Evolutionary conservation across 2,797 vertebrate species (phyloP).

Genomic region (Sebastes hubbsi): DNA sequence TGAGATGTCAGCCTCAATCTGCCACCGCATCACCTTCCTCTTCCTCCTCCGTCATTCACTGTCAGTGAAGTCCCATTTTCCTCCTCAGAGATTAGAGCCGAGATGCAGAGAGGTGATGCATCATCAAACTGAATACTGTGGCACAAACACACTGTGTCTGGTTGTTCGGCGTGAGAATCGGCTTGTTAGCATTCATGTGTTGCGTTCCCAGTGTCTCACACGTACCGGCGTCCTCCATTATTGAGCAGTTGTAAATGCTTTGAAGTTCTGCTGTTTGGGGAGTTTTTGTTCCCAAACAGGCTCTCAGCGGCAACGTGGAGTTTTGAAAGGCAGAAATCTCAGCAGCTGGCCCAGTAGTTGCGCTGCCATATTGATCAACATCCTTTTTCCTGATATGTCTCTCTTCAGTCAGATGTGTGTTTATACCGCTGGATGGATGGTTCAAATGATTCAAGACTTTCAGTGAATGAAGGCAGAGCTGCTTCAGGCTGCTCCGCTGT

Average conservation of each 20-base stretch:
- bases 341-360: not conserved
- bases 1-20: not conserved
- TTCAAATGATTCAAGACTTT: not conserved
- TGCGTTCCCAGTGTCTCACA: not conserved
- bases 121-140: not conserved
- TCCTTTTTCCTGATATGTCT: not conserved
- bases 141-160: not conserved
- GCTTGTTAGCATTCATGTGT: constrained; percentile 47
- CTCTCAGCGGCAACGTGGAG: not conserved
- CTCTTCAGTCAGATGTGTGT: not conserved
- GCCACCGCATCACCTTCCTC: not conserved
- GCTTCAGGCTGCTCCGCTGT: not conserved
- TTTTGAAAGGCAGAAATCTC: constrained; percentile 13
- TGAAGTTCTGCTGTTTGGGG: constrained; percentile 42
- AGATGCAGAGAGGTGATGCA: not conserved
- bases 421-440: not conserved
- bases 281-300: constrained; percentile 22
- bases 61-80: constrained; percentile 12
- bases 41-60: not conserved
- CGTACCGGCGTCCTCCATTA: constrained; percentile 31
- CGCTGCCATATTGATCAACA: constrained; percentile 24
- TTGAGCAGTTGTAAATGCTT: constrained; percentile 48
- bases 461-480: not conserved
- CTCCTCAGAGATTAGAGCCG: constrained; percentile 1
- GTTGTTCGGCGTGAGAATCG: not conserved